These are phyloP conservation scores for Mormyrops attenuatus DNA, from an alignment of 2,797 vertebrate species.

Conservation along the genomic window DNA sequence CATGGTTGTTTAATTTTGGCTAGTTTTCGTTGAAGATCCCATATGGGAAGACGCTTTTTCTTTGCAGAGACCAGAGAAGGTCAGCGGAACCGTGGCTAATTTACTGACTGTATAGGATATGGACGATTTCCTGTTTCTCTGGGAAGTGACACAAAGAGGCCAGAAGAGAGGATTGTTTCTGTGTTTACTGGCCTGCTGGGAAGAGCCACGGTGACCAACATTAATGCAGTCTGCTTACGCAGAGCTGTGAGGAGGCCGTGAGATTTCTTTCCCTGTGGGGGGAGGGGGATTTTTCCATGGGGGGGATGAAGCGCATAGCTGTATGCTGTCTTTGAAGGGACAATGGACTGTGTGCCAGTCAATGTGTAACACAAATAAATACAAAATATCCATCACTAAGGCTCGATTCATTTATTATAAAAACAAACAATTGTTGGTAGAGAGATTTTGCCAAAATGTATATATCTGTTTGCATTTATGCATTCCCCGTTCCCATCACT, in stretches of 20 bases:
- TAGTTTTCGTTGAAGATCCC: neutral
- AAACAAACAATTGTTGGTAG: neutral
- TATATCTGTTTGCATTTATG: neutral
- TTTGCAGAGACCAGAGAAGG: conserved; percentile 2
- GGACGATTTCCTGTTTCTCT: neutral
- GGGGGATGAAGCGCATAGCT: neutral
- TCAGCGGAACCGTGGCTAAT: neutral
- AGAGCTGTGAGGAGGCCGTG: neutral
- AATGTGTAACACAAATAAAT: neutral
- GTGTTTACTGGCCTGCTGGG: neutral
- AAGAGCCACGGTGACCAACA: neutral
- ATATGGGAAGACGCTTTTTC: conserved; percentile 3
- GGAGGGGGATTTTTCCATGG: neutral
- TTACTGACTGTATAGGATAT: neutral
- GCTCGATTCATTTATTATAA: neutral
- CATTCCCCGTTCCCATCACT: neutral
- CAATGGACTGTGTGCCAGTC: neutral
- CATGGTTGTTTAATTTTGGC: neutral
- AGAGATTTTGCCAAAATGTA: neutral
- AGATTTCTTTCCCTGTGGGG: neutral
- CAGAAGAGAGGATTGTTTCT: neutral
- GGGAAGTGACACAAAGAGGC: neutral
- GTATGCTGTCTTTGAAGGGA: neutral
- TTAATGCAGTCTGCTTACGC: neutral
- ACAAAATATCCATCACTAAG: neutral